A percentile compares a stretch with the other conserved stretches of the same genome.
Evolutionary conservation across 2,113 vertebrate genomes (phyloP).

Genomic region (Neolamprologus brichardi): DNA sequence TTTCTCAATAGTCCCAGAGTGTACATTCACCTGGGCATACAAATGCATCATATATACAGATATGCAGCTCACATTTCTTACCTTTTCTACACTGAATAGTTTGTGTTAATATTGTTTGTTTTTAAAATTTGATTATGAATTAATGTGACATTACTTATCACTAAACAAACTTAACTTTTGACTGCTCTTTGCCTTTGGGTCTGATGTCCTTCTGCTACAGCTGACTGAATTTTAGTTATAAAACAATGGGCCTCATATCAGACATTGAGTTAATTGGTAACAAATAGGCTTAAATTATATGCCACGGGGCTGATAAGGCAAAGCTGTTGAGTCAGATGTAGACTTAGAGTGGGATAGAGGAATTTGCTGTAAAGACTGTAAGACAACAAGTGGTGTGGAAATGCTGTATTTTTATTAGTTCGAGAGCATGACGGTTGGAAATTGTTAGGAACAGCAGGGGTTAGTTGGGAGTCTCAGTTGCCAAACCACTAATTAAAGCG

Average conservation of each 20-base stretch:
- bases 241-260: neutral
- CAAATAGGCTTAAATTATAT: slow-evolving; percentile 42
- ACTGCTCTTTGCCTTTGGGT: neutral
- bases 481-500: slow-evolving; percentile 43
- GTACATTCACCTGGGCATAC: neutral
- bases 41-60: neutral
- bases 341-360: neutral
- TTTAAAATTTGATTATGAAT: neutral
- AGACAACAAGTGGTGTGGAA: neutral
- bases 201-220: neutral
- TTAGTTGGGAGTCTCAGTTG: slow-evolving; percentile 21
- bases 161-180: neutral
- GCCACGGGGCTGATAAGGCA: slow-evolving; percentile 13
- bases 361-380: neutral
- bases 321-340: neutral
- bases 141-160: neutral
- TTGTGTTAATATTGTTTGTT: neutral
- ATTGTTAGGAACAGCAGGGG: neutral
- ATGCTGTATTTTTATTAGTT: neutral
- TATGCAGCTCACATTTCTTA: neutral
- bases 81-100: neutral
- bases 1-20: neutral
- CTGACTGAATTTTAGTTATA: slow-evolving; percentile 14
- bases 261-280: slow-evolving; percentile 52
- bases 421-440: neutral